These are phyloP conservation scores for Metalampra italica DNA, from an alignment of 2,888 invertebrate species.

Conservation along the genomic window DNA sequence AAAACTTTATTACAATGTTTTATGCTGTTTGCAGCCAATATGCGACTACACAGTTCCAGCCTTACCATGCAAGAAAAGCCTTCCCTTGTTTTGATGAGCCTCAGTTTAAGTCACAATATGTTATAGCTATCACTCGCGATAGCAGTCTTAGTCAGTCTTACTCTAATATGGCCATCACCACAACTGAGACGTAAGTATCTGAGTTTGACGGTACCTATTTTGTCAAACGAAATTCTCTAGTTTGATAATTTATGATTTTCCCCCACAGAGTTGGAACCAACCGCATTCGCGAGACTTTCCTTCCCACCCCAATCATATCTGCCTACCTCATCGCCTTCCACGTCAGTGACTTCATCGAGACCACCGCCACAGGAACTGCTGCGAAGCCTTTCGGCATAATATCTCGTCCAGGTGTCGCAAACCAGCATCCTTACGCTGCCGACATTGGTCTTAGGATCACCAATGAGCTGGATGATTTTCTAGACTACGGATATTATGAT, in stretches of 20 bases:
- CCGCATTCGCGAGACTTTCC: constrained; percentile 64
- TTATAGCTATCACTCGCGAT: constrained; percentile 81
- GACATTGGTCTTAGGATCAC: constrained; percentile 66
- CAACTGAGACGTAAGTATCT: constrained; percentile 42
- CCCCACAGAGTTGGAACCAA: constrained; percentile 24
- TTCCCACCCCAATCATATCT: constrained; percentile 83
- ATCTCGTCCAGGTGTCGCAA: constrained; percentile 51
- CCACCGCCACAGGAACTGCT: constrained; percentile 32
- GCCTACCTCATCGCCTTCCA: constrained; percentile 92
- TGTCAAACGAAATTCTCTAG: not conserved
- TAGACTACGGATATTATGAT: constrained; percentile 71
- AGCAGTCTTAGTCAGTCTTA: constrained; percentile 65
- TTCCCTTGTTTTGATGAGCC: constrained; percentile 96
- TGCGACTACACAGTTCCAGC: constrained; percentile 87
- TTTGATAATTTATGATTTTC: not conserved
- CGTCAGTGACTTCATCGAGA: constrained; percentile 84
- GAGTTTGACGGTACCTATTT: not conserved
- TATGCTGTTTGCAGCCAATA: constrained; percentile 50
- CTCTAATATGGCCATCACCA: constrained; percentile 82
- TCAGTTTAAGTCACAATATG: constrained; percentile 86
- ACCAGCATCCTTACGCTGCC: constrained; percentile 68
- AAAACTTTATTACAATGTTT: too few species aligned
- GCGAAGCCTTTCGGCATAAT: constrained; percentile 57
- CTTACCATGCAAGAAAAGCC: constrained; percentile 86
- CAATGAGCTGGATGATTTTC: constrained; percentile 75